phyloP scores from a whole-genome alignment of 2,113 vertebrate genomes.

The Gnathonemus longibarbis region DNA sequence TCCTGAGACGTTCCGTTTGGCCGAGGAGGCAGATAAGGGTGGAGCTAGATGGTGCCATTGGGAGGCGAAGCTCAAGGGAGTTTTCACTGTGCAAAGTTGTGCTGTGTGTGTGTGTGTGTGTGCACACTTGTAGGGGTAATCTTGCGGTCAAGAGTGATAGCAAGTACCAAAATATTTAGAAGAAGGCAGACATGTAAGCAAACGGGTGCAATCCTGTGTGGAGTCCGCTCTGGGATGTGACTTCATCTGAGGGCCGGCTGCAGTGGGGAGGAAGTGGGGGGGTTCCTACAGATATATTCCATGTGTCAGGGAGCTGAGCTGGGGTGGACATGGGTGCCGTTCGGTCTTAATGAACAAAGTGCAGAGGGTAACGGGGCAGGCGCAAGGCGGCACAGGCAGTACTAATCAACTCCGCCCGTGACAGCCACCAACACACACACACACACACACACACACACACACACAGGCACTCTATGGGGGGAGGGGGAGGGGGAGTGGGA shows the following conservation, averaged over 20 bases:
- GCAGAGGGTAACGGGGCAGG: conserved; percentile 55
- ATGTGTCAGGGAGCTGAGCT: conserved; percentile 56
- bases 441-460: background rate
- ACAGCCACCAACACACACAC: background rate
- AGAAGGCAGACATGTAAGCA: background rate
- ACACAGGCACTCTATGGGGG: background rate
- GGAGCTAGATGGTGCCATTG: background rate
- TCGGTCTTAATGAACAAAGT: conserved; percentile 63
- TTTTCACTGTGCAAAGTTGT: background rate
- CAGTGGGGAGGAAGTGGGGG: conserved; percentile 24
- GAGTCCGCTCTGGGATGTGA: background rate
- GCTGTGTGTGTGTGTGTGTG: conserved; percentile 1
- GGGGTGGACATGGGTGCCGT: conserved; percentile 60
- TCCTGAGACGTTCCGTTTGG: background rate
- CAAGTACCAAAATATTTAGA: conserved; percentile 1
- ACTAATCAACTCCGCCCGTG: background rate
- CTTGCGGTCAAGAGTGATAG: background rate
- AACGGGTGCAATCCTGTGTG: background rate
- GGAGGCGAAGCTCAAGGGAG: background rate
- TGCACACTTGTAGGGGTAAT: background rate
- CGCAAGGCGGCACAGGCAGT: conserved; percentile 22
- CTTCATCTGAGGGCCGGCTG: conserved; percentile 15
- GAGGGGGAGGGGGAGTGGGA: background rate
- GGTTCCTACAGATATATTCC: conserved; percentile 61
- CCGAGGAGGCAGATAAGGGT: background rate